Evolutionary conservation across 2,113 vertebrate genomes (phyloP).

Genomic region (Boulengerochromis microlepis): DNA sequence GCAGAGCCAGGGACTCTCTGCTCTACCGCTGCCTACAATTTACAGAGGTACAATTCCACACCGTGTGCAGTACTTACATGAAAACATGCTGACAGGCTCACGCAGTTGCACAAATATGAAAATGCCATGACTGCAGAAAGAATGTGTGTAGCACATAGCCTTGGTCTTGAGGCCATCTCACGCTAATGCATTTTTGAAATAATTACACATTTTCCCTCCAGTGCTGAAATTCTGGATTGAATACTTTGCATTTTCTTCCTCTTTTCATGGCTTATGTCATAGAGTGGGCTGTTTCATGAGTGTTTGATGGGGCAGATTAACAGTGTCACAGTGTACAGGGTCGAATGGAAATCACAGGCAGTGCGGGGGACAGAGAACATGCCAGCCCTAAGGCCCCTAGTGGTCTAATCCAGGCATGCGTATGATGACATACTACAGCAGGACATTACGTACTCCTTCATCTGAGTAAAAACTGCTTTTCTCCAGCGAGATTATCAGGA

Average conservation of each 20-base stretch:
- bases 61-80: neutral
- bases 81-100: neutral
- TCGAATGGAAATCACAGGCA: constrained; percentile 3
- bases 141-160: neutral
- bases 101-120: neutral
- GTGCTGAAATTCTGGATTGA: neutral
- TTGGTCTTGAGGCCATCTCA: neutral
- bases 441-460: constrained; percentile 3
- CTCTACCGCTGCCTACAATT: constrained; percentile 87
- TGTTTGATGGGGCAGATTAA: constrained; percentile 15
- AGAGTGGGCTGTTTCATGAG: neutral
- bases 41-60: constrained; percentile 83
- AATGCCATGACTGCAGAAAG: neutral
- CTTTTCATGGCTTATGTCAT: neutral
- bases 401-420: neutral
- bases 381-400: constrained; percentile 8
- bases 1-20: constrained; percentile 91
- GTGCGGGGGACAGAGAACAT: constrained; percentile 28
- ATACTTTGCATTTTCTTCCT: neutral
- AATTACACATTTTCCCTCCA: neutral
- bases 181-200: neutral
- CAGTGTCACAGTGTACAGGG: constrained; percentile 9
- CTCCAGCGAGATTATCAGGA: neutral
- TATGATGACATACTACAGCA: constrained; percentile 5
- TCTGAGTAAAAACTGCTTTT: neutral